Base-by-base conservation (phyloP, 2,888 invertebrate genomes). In the Nemotelus pantherinus region DNA sequence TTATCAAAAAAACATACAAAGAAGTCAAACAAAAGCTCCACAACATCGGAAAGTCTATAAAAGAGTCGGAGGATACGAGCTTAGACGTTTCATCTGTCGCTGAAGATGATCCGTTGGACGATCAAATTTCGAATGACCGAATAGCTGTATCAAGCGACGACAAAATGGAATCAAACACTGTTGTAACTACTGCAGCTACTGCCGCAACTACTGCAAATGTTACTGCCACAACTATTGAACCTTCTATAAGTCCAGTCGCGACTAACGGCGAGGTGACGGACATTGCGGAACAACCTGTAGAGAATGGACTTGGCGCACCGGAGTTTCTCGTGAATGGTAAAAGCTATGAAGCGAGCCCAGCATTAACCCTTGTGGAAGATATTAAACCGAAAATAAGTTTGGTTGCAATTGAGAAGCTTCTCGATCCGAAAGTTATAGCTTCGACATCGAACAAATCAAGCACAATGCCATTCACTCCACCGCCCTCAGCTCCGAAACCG, bases 351-450 rank as follows among this genome's bases (percentile, higher is more conserved):
- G 25, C 25, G 25, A 25, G 25, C 25, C 25, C 25, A 25, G 25
- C 25, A 25, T 25, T 25, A 25, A 25, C 25, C 25, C 25, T 25
- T 4, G 57, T 43, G 3, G 63, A 64, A 39, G 65, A 76, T 39
- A 6, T 3, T 41, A 70, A 58, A 58, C 63, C 47, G 48, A 80
- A 67, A 76, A 77, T 80, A 41, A 77, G 79, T 10, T 57, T 80
- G 53, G 79, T 80, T 47, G 77, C 80, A 4, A 72, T 80, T 41
- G 80, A 80, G 72, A 79, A 79, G 41, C 45, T 80, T 60, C 67
- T 80, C 25, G 79, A 80, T 76, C 80, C 79, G 43, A 79, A 77
- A 67, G 72, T 79, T 3, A 76, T 65, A 45, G 48, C 58, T 47
- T 45, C 41, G n/a, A n/a, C 44, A n/a, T 5, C 60, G 9, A 48